phyloP scores from a whole-genome alignment of 2,113 vertebrate species.

The Sporophila hypoxantha region DNA sequence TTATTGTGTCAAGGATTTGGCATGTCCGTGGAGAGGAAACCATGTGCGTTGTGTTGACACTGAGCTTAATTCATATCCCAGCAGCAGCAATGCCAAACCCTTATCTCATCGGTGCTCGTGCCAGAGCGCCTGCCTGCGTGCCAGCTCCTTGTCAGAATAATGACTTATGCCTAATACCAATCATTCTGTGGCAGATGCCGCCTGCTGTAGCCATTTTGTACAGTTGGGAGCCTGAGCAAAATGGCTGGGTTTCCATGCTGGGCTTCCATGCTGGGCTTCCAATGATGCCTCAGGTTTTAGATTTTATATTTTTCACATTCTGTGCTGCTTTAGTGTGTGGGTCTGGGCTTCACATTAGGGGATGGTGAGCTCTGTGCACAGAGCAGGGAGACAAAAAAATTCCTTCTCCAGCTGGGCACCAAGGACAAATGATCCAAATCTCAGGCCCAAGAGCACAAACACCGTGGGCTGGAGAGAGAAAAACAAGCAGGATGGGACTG shows the following conservation, averaged over 20 bases:
- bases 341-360: neutral
- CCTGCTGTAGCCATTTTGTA: conserved; percentile 35
- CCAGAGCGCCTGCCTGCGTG: neutral
- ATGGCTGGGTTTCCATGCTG: neutral
- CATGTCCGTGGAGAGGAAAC: conserved; percentile 21
- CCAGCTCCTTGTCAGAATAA: conserved; percentile 56
- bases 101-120: conserved; percentile 6
- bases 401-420: neutral
- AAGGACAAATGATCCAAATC: neutral
- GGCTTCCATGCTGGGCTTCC: neutral
- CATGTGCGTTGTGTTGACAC: conserved; percentile 33
- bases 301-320: neutral
- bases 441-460: neutral
- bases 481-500: neutral
- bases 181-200: conserved; percentile 40
- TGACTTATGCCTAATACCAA: conserved; percentile 36
- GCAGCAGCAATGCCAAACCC: conserved; percentile 18
- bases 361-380: neutral
- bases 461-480: fast-evolving
- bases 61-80: conserved; percentile 28
- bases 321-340: neutral
- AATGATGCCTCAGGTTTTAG: neutral
- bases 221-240: neutral
- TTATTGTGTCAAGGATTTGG: conserved; percentile 49
- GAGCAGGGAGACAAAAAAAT: neutral